A percentile compares a stretch with the other conserved stretches of the same genome.
phyloP scores from a whole-genome alignment of 1,140 invertebrate genomes.

The Drosophila eugracilis region DNA sequence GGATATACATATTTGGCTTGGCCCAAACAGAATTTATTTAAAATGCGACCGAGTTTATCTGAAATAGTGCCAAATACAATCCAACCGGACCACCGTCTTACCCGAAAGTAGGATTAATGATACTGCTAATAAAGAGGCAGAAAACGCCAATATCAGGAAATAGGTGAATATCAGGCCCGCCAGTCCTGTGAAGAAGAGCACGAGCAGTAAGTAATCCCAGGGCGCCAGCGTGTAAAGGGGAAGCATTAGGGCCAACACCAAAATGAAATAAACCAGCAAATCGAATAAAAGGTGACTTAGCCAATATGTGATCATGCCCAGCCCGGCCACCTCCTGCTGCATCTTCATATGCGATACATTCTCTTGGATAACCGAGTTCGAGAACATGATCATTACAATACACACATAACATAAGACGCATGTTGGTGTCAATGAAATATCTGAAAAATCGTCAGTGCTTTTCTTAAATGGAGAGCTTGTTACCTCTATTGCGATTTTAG shows the following conservation, averaged over 20 bases:
- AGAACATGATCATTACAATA: neutral
- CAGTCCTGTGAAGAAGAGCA: slow-evolving; percentile 3
- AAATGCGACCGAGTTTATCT: no score
- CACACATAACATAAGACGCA: neutral
- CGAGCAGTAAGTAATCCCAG: neutral
- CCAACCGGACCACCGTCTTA: neutral
- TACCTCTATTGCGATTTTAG: slow-evolving; percentile 5
- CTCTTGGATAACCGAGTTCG: neutral
- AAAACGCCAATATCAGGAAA: neutral
- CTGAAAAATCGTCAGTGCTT: neutral
- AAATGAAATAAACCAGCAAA: slow-evolving; percentile 1
- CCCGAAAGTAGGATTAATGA: neutral
- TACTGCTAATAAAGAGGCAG: neutral
- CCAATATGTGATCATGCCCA: slow-evolving; percentile 29
- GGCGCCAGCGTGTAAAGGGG: neutral
- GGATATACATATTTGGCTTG: neutral
- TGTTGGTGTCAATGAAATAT: rapidly evolving
- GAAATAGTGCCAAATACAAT: neutral
- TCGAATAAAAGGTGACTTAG: slow-evolving; percentile 14
- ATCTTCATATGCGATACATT: slow-evolving; percentile 7
- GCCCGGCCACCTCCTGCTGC: slow-evolving; percentile 23
- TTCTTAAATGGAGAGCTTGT: neutral
- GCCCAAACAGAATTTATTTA: no score
- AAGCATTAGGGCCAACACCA: neutral
- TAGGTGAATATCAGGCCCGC: slow-evolving; percentile 3